phyloP scores from a whole-genome alignment of 1,140 invertebrate genomes.

The Brachystomella parvula region DNA sequence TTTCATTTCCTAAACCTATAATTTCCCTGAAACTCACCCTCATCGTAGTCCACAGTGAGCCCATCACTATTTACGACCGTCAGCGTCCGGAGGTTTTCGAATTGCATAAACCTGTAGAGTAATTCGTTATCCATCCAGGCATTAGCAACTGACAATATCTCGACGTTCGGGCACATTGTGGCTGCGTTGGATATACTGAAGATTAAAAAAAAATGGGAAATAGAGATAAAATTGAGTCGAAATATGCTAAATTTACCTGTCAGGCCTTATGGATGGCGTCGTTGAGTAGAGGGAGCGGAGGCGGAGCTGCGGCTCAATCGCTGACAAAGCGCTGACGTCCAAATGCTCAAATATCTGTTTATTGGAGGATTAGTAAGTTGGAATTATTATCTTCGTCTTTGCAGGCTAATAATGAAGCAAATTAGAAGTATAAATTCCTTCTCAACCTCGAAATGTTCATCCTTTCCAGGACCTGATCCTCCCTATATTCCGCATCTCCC shows the following conservation, averaged over 20 bases:
- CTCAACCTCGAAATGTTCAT: too few species aligned
- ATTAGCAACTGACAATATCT: constrained; percentile 38
- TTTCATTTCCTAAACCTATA: too few species aligned
- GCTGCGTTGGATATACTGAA: neutral
- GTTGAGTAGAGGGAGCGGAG: constrained; percentile 30
- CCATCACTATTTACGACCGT: constrained; percentile 40
- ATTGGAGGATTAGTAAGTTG: too few species aligned
- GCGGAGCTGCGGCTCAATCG: constrained; percentile 1
- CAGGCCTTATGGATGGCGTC: constrained; percentile 31
- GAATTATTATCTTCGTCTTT: too few species aligned
- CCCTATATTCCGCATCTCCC: too few species aligned
- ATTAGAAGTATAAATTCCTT: too few species aligned
- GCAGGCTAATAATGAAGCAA: too few species aligned
- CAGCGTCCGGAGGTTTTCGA: constrained; percentile 40
- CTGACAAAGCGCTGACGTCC: neutral
- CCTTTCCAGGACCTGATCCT: too few species aligned
- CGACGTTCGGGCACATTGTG: neutral
- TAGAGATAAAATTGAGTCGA: too few species aligned
- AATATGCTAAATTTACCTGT: too few species aligned
- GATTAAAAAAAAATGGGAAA: too few species aligned
- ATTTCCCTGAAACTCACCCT: too few species aligned
- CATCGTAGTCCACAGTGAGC: constrained; percentile 41
- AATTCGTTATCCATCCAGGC: constrained; percentile 40
- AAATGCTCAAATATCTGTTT: constrained; percentile 36
- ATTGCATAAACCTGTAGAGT: constrained; percentile 41